phyloP scores from a whole-genome alignment of 2,797 vertebrate species.

The Tiaroga cobitis region DNA sequence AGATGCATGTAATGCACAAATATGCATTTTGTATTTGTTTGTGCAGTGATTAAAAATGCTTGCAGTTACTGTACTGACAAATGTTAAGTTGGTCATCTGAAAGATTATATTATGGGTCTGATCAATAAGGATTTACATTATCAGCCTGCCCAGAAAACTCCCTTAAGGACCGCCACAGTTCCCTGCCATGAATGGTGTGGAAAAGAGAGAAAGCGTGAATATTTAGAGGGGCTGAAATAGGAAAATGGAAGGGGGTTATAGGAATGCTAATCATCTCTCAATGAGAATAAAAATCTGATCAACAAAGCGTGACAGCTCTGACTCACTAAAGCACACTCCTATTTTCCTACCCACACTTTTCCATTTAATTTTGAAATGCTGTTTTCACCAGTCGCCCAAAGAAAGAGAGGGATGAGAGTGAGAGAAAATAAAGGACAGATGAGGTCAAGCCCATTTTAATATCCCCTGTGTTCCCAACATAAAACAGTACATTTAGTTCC shows the following conservation, averaged over 20 bases:
- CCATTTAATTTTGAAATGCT: conserved; percentile 71
- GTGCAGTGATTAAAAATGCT: background rate
- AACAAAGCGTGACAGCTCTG: conserved; percentile 73
- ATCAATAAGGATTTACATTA: conserved; percentile 18
- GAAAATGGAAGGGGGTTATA: conserved; percentile 51
- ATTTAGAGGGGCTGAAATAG: conserved; percentile 54
- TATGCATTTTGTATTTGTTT: background rate
- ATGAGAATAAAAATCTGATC: conserved; percentile 72
- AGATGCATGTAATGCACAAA: background rate
- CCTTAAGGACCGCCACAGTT: background rate
- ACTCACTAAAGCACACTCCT: conserved; percentile 69
- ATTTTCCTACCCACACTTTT: conserved; percentile 69
- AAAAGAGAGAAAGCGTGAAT: conserved; percentile 1
- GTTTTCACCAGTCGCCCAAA: conserved; percentile 58
- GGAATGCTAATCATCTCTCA: conserved; percentile 71
- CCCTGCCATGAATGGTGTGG: background rate
- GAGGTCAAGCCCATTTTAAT: conserved; percentile 35
- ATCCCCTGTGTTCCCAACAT: conserved; percentile 32
- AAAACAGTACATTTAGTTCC: conserved; percentile 22
- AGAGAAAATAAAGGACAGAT: conserved; percentile 30
- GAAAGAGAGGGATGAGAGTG: conserved; percentile 25
- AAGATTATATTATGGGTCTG: background rate
- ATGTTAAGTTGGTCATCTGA: background rate
- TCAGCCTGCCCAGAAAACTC: background rate
- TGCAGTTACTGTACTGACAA: background rate